These are phyloP conservation scores for Epinephelus moara DNA, from an alignment of 2,113 vertebrate species.

Conservation along the genomic window DNA sequence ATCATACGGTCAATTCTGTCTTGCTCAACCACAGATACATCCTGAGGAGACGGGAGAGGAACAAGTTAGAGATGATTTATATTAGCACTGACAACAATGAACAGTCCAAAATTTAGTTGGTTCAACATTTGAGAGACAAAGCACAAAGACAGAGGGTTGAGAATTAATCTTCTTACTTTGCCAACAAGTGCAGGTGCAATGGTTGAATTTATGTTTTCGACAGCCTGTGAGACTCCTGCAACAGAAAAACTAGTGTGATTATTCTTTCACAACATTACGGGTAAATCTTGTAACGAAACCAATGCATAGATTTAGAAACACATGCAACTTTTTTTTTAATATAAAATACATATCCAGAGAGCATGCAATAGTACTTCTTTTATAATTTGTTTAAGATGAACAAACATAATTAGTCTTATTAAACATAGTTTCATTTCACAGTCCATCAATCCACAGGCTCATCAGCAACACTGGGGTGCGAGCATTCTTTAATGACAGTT, in stretches of 20 bases:
- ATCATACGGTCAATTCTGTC: slow-evolving; percentile 95
- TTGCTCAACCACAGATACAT: slow-evolving; percentile 91
- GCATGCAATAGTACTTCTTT: slow-evolving; percentile 10
- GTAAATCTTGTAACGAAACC: background rate
- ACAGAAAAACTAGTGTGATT: slow-evolving; percentile 83
- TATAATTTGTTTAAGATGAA: background rate
- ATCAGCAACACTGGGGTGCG: background rate
- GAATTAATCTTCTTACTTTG: slow-evolving; percentile 87
- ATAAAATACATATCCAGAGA: background rate
- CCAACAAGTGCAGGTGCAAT: slow-evolving; percentile 94
- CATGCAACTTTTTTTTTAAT: slow-evolving; percentile 11
- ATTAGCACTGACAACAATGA: background rate
- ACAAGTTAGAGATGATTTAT: background rate
- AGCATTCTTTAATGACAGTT: slow-evolving; percentile 47
- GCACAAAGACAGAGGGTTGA: background rate
- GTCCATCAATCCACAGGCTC: slow-evolving; percentile 2
- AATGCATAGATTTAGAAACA: slow-evolving; percentile 2
- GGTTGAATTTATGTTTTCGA: slow-evolving; percentile 94
- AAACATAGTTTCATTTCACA: background rate
- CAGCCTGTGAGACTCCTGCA: slow-evolving; percentile 96
- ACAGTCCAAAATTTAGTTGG: background rate
- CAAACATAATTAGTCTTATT: background rate
- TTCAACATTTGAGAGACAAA: background rate
- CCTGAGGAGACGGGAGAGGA: slow-evolving; percentile 77
- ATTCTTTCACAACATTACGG: slow-evolving; percentile 13